Percentiles rank a stretch among this genome's conserved stretches.
These are phyloP conservation scores for Vanessa cardui DNA, from an alignment of 2,888 invertebrate species.

Conservation along the genomic window DNA sequence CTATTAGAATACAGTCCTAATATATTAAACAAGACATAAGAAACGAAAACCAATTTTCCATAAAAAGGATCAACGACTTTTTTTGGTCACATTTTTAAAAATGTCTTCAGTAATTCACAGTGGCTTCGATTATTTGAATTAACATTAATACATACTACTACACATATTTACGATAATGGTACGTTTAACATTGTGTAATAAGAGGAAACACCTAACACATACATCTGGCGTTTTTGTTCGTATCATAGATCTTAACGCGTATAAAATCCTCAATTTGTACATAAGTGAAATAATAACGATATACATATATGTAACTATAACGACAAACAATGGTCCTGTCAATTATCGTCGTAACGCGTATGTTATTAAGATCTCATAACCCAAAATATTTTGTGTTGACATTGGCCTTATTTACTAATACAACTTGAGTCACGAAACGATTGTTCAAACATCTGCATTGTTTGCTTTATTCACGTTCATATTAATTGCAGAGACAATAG, in stretches of 20 bases:
- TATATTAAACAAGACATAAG: too few species aligned
- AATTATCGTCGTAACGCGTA: background rate
- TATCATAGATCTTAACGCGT: background rate
- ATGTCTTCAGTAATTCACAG: too few species aligned
- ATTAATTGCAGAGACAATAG: conserved; percentile 8
- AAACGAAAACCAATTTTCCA: too few species aligned
- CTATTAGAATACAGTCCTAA: too few species aligned
- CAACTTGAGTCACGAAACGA: background rate
- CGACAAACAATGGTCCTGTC: background rate
- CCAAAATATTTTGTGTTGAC: conserved; percentile 5
- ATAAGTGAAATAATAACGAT: background rate
- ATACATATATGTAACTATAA: background rate
- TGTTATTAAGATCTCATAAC: conserved; percentile 1
- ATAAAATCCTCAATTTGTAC: background rate
- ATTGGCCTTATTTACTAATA: conserved; percentile 14
- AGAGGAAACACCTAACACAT: too few species aligned
- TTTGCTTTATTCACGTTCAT: background rate
- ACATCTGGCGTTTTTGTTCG: too few species aligned
- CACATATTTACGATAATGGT: too few species aligned
- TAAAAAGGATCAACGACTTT: too few species aligned
- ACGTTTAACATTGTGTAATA: too few species aligned
- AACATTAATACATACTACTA: too few species aligned
- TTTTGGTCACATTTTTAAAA: too few species aligned
- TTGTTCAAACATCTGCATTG: background rate
- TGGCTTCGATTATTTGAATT: too few species aligned